A percentile compares a stretch with the other conserved stretches of the same genome.
phyloP scores from a whole-genome alignment of 2,797 vertebrate genomes.

The Cichlasoma orientale region DNA sequence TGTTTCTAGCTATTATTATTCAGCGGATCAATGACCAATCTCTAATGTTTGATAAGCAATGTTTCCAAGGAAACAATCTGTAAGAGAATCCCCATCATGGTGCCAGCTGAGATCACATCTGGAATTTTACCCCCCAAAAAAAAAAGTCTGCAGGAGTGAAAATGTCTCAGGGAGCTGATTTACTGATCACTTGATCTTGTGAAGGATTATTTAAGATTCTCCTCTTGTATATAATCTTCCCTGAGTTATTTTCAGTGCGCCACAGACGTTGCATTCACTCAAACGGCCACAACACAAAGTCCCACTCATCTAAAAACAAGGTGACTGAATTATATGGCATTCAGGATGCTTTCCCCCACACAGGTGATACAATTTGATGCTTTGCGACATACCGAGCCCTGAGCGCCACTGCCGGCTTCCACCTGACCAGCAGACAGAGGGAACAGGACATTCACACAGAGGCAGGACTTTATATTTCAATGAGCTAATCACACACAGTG shows the following conservation, averaged over 20 bases:
- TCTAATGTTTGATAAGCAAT: too few relatives aligned
- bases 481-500: constrained; percentile 27
- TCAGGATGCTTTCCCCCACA: background rate
- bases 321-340: background rate
- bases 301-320: constrained; percentile 17
- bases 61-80: background rate
- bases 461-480: constrained; percentile 12
- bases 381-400: constrained; percentile 69
- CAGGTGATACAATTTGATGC: constrained; percentile 17
- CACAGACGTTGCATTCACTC: constrained; percentile 20
- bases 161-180: background rate
- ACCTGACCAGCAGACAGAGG: constrained; percentile 70
- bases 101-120: background rate
- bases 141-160: background rate
- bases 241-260: constrained; percentile 10
- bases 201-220: background rate
- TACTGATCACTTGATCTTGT: background rate
- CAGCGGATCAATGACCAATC: too few relatives aligned
- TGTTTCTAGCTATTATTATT: background rate
- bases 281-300: constrained; percentile 11
- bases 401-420: constrained; percentile 49
- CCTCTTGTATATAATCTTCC: background rate
- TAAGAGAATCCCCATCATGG: constrained; percentile 21
- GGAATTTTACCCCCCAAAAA: background rate
- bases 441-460: constrained; percentile 53